These are phyloP conservation scores for Salvelinus namaycush DNA, from an alignment of 2,113 vertebrate genomes.

Conservation along the genomic window DNA sequence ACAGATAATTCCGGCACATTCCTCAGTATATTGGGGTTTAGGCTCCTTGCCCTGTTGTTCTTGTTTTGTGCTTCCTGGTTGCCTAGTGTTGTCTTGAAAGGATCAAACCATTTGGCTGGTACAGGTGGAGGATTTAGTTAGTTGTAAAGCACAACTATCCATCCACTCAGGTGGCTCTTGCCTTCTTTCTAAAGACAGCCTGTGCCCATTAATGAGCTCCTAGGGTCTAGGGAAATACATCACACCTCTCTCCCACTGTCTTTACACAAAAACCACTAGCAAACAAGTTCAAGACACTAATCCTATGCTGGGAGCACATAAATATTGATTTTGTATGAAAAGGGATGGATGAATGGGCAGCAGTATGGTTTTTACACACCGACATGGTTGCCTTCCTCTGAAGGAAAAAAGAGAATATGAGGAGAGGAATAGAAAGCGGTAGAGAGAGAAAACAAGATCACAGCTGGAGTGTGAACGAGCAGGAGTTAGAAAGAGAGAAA, in stretches of 20 bases:
- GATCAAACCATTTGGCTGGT: neutral
- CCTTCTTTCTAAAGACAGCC: conserved; percentile 7
- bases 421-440: neutral
- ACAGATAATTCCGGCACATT: conserved; percentile 17
- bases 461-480: conserved; percentile 29
- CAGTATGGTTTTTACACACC: conserved; percentile 5
- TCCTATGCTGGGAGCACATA: conserved; percentile 10
- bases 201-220: conserved; percentile 38
- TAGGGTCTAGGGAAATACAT: conserved; percentile 3
- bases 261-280: conserved; percentile 11
- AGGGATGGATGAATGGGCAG: conserved; percentile 40
- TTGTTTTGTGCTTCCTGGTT: neutral
- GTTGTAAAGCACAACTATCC: conserved; percentile 25
- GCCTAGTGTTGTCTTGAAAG: neutral
- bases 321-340: conserved; percentile 47
- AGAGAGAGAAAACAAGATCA: conserved; percentile 26
- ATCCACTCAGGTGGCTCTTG: conserved; percentile 1
- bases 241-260: conserved; percentile 11
- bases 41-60: neutral
- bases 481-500: conserved; percentile 12
- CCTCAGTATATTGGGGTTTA: neutral
- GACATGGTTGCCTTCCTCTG: conserved; percentile 10
- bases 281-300: neutral
- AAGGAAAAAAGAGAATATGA: conserved; percentile 14
- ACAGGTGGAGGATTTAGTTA: conserved; percentile 14